phyloP scores from a whole-genome alignment of 1,140 invertebrate genomes.

The Matsumurasca onukii region DNA sequence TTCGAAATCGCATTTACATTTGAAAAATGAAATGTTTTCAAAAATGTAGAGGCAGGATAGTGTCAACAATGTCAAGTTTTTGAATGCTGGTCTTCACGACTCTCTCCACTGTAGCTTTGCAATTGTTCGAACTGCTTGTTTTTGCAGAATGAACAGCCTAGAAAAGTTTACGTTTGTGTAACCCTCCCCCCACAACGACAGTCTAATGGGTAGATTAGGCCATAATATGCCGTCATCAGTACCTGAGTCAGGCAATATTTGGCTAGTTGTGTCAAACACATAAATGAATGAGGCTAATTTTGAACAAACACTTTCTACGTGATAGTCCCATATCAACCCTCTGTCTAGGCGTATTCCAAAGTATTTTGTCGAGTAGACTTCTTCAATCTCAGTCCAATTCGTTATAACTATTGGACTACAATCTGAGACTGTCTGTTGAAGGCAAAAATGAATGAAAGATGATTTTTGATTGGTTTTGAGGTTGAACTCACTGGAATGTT shows the following conservation, averaged over 20 bases:
- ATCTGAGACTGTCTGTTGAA: not conserved
- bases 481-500: not conserved
- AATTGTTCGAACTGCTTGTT: no score
- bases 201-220: not conserved
- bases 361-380: not conserved
- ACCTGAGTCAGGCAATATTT: not conserved
- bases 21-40: no score
- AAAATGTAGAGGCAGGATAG: no score
- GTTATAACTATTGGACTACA: not conserved
- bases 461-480: not conserved
- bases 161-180: no score
- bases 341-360: not conserved
- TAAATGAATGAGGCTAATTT: not conserved
- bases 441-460: not conserved
- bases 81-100: no score
- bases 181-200: no score
- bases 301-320: not conserved
- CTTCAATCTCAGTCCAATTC: not conserved
- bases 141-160: no score
- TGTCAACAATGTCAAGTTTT: no score
- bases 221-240: not conserved
- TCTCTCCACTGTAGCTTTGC: no score
- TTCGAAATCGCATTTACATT: no score
- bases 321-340: not conserved
- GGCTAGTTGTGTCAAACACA: not conserved